These are phyloP conservation scores for Cirrhinus molitorella DNA, from an alignment of 2,797 vertebrate genomes.

Conservation along the genomic window DNA sequence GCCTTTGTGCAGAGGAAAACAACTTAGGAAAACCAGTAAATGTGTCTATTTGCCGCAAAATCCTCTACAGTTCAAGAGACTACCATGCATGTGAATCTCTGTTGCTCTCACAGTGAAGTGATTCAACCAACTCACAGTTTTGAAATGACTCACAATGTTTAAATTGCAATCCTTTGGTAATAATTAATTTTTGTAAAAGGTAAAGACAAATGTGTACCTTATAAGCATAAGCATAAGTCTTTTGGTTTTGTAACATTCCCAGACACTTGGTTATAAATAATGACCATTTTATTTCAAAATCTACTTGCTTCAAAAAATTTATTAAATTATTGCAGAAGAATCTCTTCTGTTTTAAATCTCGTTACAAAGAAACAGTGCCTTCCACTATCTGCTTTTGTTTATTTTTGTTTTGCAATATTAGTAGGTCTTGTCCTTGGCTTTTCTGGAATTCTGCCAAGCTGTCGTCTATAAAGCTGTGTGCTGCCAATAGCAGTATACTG, in stretches of 20 bases:
- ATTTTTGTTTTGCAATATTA: constrained; percentile 28
- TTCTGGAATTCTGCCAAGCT: not conserved
- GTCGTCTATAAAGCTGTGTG: not conserved
- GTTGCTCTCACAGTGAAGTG: not conserved
- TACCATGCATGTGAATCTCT: not conserved
- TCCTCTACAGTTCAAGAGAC: not conserved
- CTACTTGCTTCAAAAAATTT: not conserved
- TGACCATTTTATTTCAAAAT: not conserved
- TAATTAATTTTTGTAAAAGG: not conserved
- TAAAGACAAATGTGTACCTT: not conserved
- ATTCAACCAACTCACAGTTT: not conserved
- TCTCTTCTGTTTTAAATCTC: not conserved
- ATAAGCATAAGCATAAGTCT: too few relatives aligned
- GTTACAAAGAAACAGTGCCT: not conserved
- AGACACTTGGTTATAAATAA: not conserved
- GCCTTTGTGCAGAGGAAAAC: not conserved
- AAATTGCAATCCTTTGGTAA: not conserved
- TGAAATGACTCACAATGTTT: not conserved
- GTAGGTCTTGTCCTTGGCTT: constrained; percentile 19
- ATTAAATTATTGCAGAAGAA: not conserved
- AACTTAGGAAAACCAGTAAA: not conserved
- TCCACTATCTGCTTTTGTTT: not conserved
- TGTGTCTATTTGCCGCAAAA: not conserved
- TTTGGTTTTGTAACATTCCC: not conserved
- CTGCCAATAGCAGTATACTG: not conserved